Evolutionary conservation across 2,888 invertebrate genomes (phyloP).

Genomic region (Eupithecia tripunctaria): DNA sequence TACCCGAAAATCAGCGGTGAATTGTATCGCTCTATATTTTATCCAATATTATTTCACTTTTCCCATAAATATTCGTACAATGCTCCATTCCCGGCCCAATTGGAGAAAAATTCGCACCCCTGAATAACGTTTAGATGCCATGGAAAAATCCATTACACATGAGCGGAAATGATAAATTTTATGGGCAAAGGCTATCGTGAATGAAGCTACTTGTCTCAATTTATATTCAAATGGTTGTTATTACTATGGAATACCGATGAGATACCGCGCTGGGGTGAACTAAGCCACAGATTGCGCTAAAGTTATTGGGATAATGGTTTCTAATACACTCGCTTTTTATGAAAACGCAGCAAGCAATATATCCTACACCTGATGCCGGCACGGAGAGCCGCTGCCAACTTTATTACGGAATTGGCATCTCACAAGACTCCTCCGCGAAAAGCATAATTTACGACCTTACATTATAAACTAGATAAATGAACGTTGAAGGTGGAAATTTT

Average conservation of each 20-base stretch:
- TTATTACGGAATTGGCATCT: conserved; percentile 42
- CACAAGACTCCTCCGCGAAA: conserved; percentile 37
- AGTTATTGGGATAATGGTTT: conserved; percentile 41
- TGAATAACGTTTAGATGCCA: conserved; percentile 43
- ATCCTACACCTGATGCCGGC: conserved; percentile 35
- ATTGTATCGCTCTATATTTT: conserved; percentile 30
- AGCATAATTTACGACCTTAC: conserved; percentile 38
- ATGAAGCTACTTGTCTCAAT: conserved; percentile 62
- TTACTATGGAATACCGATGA: conserved; percentile 63
- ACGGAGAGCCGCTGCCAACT: conserved; percentile 30
- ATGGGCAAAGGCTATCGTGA: conserved; percentile 57
- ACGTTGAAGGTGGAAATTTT: conserved; percentile 34
- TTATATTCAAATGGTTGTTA: conserved; percentile 65
- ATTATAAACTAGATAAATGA: conserved; percentile 37
- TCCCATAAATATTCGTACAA: conserved; percentile 39
- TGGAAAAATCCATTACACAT: conserved; percentile 57
- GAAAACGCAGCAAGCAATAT: conserved; percentile 35
- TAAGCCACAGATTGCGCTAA: conserved; percentile 24
- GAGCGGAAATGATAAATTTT: conserved; percentile 59
- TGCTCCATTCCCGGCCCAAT: conserved; percentile 40
- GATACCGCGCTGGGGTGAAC: conserved; percentile 43
- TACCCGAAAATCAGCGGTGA: conserved; percentile 11
- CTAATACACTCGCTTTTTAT: conserved; percentile 42
- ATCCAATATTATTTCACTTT: conserved; percentile 39
- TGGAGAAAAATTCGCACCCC: conserved; percentile 44